Evolutionary conservation across 2,797 vertebrate species (phyloP), one percentile per base, ranked within the genome.

Genomic region (Selene dorsalis): DNA sequence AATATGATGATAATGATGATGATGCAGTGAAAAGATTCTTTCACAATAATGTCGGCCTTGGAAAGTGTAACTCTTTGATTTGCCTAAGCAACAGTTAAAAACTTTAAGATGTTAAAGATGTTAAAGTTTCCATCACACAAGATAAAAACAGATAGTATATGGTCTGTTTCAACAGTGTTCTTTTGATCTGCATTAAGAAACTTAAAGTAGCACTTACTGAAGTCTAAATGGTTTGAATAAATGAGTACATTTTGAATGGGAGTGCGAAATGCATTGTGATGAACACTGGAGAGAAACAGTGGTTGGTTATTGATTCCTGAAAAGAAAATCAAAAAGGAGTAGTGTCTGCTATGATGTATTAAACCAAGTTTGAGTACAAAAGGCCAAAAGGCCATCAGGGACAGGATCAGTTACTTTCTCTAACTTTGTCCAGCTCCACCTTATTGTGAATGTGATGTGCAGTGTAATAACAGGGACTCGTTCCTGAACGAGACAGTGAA

Each of bases 271-370:
- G 55, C n/a, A 57, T 60, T 53, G 41, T 32, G 22, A 22, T 43
- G 38, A 57, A 26, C 60, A 63, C 56, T 52, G 43, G 63, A 68
- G 63, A 77, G n/a, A 5, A 12, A 68, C 26, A 26, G 73, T 39
- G 55, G 70, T 84, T 59, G 28, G 64, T 77, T 80, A 84, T 65
- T 73, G 86, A 85, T 84, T 72, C 48, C 47, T 72, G 35, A 77
- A 39, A 55, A 63, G 45, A 17, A 50, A 76, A 64, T 79, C 48
- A 69, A 84, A 52, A 75, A 38, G 26, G n/a, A n/a, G n/a, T n/a
- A n/a, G 20, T 45, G 32, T 52, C 56, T 64, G 47, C 28, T 39
- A 26, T 48, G 56, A 61, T 56, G 73, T 65, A 61, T 75, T 61
- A 69, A 69, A 12, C 53, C 47, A 30, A 62, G 50, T 58, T 16